These are phyloP conservation scores for Tigriopus californicus DNA, from an alignment of 2,888 invertebrate species.

Conservation along the genomic window DNA sequence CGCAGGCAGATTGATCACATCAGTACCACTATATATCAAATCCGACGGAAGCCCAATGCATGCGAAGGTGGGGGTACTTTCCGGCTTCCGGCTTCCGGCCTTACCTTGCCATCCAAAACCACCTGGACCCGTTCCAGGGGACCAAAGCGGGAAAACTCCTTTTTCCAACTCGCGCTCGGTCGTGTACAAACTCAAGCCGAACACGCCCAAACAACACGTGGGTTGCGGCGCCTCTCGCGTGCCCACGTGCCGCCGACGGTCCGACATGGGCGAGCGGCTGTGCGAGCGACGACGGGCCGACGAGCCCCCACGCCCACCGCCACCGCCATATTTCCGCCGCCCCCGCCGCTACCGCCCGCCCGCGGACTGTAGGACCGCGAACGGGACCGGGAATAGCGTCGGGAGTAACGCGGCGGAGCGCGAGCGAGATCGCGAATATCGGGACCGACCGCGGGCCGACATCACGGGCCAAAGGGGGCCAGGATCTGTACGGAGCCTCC, in stretches of 20 bases:
- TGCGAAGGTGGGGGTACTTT: neutral
- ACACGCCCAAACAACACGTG: slow-evolving; percentile 76
- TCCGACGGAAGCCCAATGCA: neutral
- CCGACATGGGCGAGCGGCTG: slow-evolving; percentile 57
- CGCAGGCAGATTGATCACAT: too few species aligned
- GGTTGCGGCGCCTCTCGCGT: slow-evolving; percentile 62
- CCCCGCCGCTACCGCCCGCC: slow-evolving; percentile 23
- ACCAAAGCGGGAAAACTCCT: slow-evolving; percentile 80
- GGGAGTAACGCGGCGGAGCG: slow-evolving; percentile 27
- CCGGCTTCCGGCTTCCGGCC: slow-evolving; percentile 12
- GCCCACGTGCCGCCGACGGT: slow-evolving; percentile 52
- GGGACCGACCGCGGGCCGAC: slow-evolving; percentile 24
- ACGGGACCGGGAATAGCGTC: slow-evolving; percentile 28
- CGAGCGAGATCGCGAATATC: slow-evolving; percentile 40
- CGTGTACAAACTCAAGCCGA: slow-evolving; percentile 80
- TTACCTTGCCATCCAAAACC: slow-evolving; percentile 82
- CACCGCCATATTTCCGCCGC: slow-evolving; percentile 28
- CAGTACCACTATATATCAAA: too few species aligned
- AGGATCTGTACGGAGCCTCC: too few species aligned
- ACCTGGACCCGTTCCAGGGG: slow-evolving; percentile 78
- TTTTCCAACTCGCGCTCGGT: slow-evolving; percentile 75
- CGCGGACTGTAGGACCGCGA: slow-evolving; percentile 29
- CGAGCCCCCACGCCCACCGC: slow-evolving; percentile 39
- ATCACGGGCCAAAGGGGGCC: slow-evolving; percentile 19
- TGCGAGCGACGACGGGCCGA: slow-evolving; percentile 27